Percentiles rank a stretch among this genome's conserved stretches.
Conservation (phyloP, 2,797 vertebrate genomes). For the Botia almorhae region DNA sequence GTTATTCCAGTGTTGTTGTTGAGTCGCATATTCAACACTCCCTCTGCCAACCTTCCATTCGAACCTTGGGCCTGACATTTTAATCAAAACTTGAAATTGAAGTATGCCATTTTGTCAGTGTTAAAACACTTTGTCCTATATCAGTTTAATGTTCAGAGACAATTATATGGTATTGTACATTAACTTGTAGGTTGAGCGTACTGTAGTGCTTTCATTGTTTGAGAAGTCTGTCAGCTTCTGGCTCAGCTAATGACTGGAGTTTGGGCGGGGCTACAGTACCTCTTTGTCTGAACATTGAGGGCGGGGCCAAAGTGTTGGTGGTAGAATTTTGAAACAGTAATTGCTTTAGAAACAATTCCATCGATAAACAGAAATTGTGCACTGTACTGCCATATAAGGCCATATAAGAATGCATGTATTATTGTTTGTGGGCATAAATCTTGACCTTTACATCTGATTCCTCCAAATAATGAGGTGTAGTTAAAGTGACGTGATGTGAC, state of each 20-base stretch:
- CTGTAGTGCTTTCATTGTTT: neutral
- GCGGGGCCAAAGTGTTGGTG: no score
- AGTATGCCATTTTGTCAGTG: neutral
- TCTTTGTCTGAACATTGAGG: no score
- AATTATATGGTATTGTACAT: neutral
- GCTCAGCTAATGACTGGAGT: neutral
- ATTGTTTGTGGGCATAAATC: neutral
- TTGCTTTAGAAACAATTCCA: no score
- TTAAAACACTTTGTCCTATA: no score
- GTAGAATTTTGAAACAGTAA: no score
- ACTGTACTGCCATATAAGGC: no score
- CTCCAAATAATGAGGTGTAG: constrained; percentile 60
- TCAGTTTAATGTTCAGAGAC: neutral
- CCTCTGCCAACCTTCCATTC: constrained; percentile 51
- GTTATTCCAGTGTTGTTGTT: constrained; percentile 66
- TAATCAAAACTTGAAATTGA: constrained; percentile 63
- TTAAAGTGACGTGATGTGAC: constrained; percentile 69
- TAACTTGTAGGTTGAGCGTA: neutral
- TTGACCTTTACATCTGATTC: neutral
- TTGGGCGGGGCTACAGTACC: no score
- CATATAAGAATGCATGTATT: no score
- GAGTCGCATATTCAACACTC: constrained; percentile 62
- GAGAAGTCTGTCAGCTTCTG: neutral
- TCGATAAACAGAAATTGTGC: no score
- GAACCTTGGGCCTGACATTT: constrained; percentile 64